phyloP scores from a whole-genome alignment of 2,797 vertebrate species.

The Alcedo quadribrachys region DNA sequence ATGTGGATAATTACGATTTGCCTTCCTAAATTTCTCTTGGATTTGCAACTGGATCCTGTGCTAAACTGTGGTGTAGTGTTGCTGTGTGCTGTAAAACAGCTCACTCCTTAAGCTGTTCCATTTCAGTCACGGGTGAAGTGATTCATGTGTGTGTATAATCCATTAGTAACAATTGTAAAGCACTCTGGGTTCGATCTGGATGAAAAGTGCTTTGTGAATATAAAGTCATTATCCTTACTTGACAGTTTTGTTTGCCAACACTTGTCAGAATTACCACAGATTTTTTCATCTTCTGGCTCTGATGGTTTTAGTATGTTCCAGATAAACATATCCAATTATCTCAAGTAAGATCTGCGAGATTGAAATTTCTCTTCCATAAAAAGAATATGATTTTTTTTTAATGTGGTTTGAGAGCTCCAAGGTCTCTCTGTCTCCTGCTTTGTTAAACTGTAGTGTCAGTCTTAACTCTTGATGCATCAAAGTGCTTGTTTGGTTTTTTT shows the following conservation, averaged over 20 bases:
- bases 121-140: slow-evolving; percentile 66
- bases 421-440: slow-evolving; percentile 35
- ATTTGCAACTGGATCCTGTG: slow-evolving; percentile 44
- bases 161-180: slow-evolving; percentile 70
- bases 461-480: background rate
- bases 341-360: background rate
- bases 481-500: background rate
- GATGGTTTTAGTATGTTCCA: slow-evolving; percentile 42
- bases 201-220: slow-evolving; percentile 60
- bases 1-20: background rate
- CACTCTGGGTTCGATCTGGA: slow-evolving; percentile 47
- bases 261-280: slow-evolving; percentile 55
- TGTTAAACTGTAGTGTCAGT: background rate
- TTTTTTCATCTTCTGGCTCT: slow-evolving; percentile 55
- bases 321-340: background rate
- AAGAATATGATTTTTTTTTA: background rate
- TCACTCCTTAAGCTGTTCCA: slow-evolving; percentile 59
- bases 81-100: slow-evolving; percentile 59
- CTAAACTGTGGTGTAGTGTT: slow-evolving; percentile 48
- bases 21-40: slow-evolving; percentile 28
- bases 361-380: background rate
- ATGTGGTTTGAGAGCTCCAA: slow-evolving; percentile 1
- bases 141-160: slow-evolving; percentile 71
- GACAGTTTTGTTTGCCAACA: slow-evolving; percentile 62
- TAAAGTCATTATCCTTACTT: slow-evolving; percentile 63